Evolutionary conservation across 2,113 vertebrate genomes (phyloP), one percentile per base, ranked within the genome.

Genomic region (Catharus minimus): DNA sequence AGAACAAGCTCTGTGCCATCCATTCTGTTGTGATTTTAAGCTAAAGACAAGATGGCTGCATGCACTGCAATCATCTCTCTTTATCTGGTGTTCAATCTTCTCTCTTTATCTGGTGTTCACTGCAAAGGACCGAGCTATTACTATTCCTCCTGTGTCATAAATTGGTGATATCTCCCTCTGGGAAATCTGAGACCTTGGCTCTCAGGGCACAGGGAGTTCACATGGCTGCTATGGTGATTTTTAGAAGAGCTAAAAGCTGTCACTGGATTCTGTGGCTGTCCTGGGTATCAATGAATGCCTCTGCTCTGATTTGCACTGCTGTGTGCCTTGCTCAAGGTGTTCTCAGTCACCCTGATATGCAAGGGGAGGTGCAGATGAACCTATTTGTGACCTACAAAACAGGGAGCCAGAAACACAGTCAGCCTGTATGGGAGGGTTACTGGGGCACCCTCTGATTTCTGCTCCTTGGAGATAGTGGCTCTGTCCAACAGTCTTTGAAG

Each of bases 141-240:
- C 32, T 30, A 7, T 12, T 55, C 16, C 20, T 46, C 22, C 61
- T 5, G 0, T 30, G 24, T 13, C 24, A 9, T 11, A 16, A 68
- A 18, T 39, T 1, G 3, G 21, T 44, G 33, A 36, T 21, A 5
- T 50, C 47, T 75, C 23, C 24, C n/a, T 21, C 9, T 0, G 0
- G 20, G 12, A 78, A 68, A 44, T 23, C 36, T 53, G 44, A 73
- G 15, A 58, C 13, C 11, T 53, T 64, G 33, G 23, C 16, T 66
- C 44, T 87, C 13, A 6, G n/a, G 33, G 10, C 8, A 22, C 9
- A 18, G 7, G 27, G 27, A 58, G 13, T n/a, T 73, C 33, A 43
- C 0, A 26, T 4, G 36, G 62, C 21, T 27, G 33, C 50, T 47
- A 14, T 27, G 30, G 17, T 50, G 43, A 24, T 43, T 38, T 92